Conservation (phyloP, 2,113 vertebrate genomes). For the Hyaena hyaena region DNA sequence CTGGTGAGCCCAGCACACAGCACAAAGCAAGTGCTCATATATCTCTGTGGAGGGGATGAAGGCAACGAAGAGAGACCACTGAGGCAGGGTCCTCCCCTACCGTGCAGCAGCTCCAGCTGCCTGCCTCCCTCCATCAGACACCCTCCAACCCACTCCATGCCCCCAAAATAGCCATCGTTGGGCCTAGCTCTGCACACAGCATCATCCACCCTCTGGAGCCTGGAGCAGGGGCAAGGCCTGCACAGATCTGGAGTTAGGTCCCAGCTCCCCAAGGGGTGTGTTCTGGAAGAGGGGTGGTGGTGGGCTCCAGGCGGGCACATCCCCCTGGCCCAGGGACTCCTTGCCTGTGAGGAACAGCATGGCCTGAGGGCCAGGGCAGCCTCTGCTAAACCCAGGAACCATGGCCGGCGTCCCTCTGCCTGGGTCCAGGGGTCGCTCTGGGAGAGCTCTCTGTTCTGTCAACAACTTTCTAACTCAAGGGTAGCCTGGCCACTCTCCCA, state of each 20-base stretch:
- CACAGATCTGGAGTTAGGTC: background rate
- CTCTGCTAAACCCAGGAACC: background rate
- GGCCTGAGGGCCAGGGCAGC: background rate
- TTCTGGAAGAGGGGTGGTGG: background rate
- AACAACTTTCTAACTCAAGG: too few species aligned
- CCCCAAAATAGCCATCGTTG: background rate
- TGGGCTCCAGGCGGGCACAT: background rate
- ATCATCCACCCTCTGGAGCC: background rate
- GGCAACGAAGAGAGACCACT: background rate
- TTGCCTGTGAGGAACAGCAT: rapidly evolving
- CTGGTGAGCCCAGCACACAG: background rate
- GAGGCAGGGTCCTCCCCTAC: background rate
- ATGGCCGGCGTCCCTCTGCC: background rate
- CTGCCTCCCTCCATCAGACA: background rate
- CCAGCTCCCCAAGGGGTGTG: background rate
- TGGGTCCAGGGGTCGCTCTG: background rate
- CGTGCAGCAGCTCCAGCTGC: background rate
- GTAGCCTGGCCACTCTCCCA: background rate
- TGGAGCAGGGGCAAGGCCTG: too few species aligned
- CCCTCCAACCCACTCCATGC: background rate
- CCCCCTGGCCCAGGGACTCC: background rate
- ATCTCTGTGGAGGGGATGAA: background rate
- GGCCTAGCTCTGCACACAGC: too few species aligned
- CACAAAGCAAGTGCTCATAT: background rate
- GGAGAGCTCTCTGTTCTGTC: background rate